Percentiles rank a stretch among this genome's conserved stretches.
phyloP scores from a whole-genome alignment of 2,797 vertebrate genomes.

The Ibycter americanus region DNA sequence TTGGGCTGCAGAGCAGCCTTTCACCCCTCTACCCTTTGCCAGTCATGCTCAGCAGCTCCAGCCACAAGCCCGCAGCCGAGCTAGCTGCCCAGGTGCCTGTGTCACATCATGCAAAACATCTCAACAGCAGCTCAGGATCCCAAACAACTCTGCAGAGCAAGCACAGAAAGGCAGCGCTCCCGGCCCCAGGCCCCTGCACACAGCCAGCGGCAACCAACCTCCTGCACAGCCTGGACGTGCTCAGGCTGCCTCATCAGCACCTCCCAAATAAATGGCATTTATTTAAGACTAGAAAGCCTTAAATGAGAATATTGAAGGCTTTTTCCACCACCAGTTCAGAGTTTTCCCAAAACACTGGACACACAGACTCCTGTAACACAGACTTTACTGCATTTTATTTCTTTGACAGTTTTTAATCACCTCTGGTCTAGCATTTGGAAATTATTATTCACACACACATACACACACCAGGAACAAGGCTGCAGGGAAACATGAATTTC shows the following conservation, averaged over 20 bases:
- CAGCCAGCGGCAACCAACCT: background rate
- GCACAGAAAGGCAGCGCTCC: rapidly evolving
- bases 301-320: background rate
- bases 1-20: background rate
- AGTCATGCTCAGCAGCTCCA: background rate
- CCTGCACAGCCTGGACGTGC: background rate
- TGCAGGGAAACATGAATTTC: slow-evolving; percentile 33
- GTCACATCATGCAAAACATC: background rate
- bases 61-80: background rate
- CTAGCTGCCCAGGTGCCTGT: background rate
- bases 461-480: slow-evolving; percentile 22
- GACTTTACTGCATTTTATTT: background rate
- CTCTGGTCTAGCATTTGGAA: slow-evolving; percentile 50
- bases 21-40: background rate
- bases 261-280: background rate
- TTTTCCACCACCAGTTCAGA: background rate
- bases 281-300: background rate
- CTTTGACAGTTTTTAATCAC: slow-evolving; percentile 38
- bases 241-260: background rate
- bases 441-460: slow-evolving; percentile 34
- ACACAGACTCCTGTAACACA: background rate
- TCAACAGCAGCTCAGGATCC: background rate
- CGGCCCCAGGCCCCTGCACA: rapidly evolving
- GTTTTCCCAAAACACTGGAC: background rate
- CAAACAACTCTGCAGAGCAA: background rate